A percentile compares a stretch with the other conserved stretches of the same genome.
phyloP scores from a whole-genome alignment of 2,113 vertebrate species.

The Saiga tatarica region DNA sequence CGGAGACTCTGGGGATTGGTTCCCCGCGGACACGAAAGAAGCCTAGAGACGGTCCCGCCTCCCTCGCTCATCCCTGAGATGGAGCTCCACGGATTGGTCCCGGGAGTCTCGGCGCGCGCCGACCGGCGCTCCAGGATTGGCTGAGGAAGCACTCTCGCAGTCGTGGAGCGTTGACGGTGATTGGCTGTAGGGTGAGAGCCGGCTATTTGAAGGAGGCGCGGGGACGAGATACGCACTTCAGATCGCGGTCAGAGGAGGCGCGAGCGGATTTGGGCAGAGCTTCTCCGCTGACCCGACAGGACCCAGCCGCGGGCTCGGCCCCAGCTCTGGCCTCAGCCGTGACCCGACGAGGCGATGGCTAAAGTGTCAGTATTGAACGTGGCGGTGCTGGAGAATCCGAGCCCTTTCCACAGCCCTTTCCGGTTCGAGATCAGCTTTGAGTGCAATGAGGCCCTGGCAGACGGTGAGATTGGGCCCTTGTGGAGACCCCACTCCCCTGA shows the following conservation, averaged over 20 bases:
- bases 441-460: conserved; percentile 91
- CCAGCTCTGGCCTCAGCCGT: not conserved
- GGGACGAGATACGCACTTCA: not conserved
- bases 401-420: conserved; percentile 92
- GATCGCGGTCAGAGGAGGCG: not conserved
- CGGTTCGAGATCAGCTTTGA: conserved; percentile 96
- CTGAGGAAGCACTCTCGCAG: not conserved
- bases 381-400: conserved; percentile 92
- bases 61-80: not conserved
- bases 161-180: conserved; percentile 3
- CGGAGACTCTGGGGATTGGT: conserved; percentile 67
- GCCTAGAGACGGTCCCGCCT: not conserved
- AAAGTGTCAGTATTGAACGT: conserved; percentile 94
- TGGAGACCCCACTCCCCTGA: not conserved
- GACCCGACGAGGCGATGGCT: conserved; percentile 82
- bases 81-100: conserved; percentile 54
- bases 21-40: not conserved
- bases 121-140: conserved; percentile 29
- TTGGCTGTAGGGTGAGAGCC: conserved; percentile 49
- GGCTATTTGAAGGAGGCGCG: conserved; percentile 75
- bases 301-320: not conserved
- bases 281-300: rapidly evolving
- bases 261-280: rapidly evolving
- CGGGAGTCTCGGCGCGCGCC: not conserved
- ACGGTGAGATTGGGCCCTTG: conserved; percentile 83